phyloP scores from a whole-genome alignment of 2,888 invertebrate genomes.

The Scrobipalpa costella region DNA sequence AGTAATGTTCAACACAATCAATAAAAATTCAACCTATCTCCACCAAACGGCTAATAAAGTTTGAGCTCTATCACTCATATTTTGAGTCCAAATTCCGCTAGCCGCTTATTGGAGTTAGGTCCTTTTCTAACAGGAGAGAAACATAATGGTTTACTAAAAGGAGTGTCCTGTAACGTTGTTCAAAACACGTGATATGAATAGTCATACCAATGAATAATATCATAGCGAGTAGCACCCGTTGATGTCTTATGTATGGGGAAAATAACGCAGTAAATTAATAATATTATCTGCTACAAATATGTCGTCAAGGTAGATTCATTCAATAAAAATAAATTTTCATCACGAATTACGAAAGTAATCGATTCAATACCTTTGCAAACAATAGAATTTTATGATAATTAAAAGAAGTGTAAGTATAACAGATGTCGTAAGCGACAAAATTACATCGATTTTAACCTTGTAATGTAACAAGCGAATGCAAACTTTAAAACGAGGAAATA shows the following conservation, averaged over 20 bases:
- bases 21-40: neutral
- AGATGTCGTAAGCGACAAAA: neutral
- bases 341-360: neutral
- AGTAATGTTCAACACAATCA: constrained; percentile 11
- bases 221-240: constrained; percentile 25
- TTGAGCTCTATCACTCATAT: constrained; percentile 1
- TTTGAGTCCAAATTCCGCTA: neutral
- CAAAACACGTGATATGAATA: constrained; percentile 31
- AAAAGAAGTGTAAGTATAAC: neutral
- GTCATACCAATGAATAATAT: constrained; percentile 21
- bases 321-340: neutral
- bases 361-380: neutral
- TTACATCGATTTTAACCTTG: constrained; percentile 6
- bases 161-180: constrained; percentile 30
- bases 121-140: constrained; percentile 13
- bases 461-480: neutral
- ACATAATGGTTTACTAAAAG: constrained; percentile 46
- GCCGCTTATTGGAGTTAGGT: constrained; percentile 7
- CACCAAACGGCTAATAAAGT: neutral
- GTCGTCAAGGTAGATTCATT: neutral
- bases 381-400: constrained; percentile 4
- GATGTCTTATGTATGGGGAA: constrained; percentile 29
- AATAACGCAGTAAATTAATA: constrained; percentile 7
- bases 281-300: neutral
- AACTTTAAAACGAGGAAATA: constrained; percentile 2